Base-by-base conservation (phyloP, 2,113 vertebrate genomes). In the Phalacrocorax carbo region DNA sequence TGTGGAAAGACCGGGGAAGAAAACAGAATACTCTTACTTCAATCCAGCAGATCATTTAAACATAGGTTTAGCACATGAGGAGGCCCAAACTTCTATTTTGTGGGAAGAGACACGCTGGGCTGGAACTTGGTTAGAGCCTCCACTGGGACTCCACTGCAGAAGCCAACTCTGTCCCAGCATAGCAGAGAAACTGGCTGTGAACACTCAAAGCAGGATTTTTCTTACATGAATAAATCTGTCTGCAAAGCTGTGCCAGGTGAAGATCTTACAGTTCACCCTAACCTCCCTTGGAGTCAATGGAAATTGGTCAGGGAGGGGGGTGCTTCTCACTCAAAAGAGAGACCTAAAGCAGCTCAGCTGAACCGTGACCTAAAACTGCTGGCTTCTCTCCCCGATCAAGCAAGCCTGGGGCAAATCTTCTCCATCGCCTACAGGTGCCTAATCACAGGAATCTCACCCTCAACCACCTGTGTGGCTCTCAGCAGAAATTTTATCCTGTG, bases 1-100 rank as follows among this genome's bases (percentile, higher is more conserved):
- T 2, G 1, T 26, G 11, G 30, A 32, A 79, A 79, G 52, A 61
- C 12, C 10, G n/a, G 40, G 5, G 18, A 55, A 85, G 25, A 68
- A 82, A 88, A 21, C 1, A 25, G 26, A n/a, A 9, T 22, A 29
- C 29, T 38, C 52, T 64, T n/a, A 16, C 49, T 40, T 82, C 25
- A 29, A 2, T 34, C 40, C 55, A 84, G 68, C 26, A 49, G 30
- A 57, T 36, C 4, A 73, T 7, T 57, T 36, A 36, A 57, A 48
- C 21, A 3, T 16, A n/a, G 0, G 1, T 11, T 80, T 60, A 80
- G 32, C n/a, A 25, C 0, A 0, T 20, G 40, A 64, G 29, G 54
- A 73, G 34, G 10, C 23, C 32, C 22, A 36, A 51, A 46, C 4
- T 57, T 38, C 46, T 44, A 1, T 5, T 36, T 38, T 19, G 7